A percentile compares a stretch with the other conserved stretches of the same genome.
Conservation (phyloP, 2,888 invertebrate species). For the Lingula anatina region DNA sequence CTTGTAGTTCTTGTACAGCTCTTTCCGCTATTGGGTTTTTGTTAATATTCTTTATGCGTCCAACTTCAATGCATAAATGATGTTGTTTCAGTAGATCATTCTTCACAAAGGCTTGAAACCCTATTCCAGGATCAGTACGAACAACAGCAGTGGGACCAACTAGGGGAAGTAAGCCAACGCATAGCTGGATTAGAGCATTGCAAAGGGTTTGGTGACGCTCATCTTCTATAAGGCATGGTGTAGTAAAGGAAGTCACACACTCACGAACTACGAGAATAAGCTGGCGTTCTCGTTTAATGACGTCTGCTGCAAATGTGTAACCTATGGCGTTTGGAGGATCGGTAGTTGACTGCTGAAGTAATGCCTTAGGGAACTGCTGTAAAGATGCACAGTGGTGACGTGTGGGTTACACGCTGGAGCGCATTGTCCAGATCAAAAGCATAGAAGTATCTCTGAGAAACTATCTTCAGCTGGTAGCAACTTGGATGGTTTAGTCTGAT, state of each 20-base stretch:
- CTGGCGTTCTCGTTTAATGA: too few species aligned
- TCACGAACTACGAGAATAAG: too few species aligned
- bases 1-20: conserved; percentile 21
- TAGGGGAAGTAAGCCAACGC: conserved; percentile 1
- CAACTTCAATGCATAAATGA: conserved; percentile 15
- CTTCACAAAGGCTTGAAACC: conserved; percentile 8
- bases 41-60: conserved; percentile 15
- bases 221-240: conserved; percentile 2
- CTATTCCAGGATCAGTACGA: conserved; percentile 19
- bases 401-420: not conserved
- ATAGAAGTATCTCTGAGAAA: conserved; percentile 1
- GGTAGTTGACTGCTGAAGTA: not conserved
- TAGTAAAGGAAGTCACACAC: too few species aligned
- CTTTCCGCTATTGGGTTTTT: conserved; percentile 24
- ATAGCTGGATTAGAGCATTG: not conserved
- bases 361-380: not conserved
- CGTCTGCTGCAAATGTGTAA: too few species aligned
- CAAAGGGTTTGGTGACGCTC: conserved; percentile 3
- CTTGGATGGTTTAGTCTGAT: conserved; percentile 4
- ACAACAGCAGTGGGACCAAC: conserved; percentile 8
- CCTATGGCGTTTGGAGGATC: not conserved
- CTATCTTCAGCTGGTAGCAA: conserved; percentile 1
- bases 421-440: not conserved
- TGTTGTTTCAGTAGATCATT: conserved; percentile 10
- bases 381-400: not conserved